A percentile compares a stretch with the other conserved stretches of the same genome.
Conservation (phyloP, 2,113 vertebrate species). For the Bubalus kerabau region DNA sequence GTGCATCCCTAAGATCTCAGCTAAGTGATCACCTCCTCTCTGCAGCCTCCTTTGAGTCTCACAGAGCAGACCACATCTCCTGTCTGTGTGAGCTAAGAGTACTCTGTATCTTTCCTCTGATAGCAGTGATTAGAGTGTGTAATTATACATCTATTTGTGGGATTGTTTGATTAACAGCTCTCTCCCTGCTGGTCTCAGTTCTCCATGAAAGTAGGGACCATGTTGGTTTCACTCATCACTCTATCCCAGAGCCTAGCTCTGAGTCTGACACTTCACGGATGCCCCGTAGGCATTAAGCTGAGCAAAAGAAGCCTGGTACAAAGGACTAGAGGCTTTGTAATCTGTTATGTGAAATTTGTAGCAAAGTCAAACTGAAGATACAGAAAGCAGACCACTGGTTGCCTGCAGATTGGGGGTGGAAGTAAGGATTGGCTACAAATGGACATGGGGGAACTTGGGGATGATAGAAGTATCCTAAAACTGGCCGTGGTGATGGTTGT, state of each 20-base stretch:
- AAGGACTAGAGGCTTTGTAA: neutral
- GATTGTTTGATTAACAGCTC: neutral
- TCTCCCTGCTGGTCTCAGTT: neutral
- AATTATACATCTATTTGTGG: neutral
- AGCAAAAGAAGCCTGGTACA: neutral
- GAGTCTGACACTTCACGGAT: neutral
- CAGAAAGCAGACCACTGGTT: neutral
- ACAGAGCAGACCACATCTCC: neutral
- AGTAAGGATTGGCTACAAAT: neutral
- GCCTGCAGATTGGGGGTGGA: neutral
- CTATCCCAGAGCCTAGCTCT: neutral
- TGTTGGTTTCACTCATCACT: neutral
- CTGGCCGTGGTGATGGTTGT: neutral
- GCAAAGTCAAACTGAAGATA: neutral
- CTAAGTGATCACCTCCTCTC: neutral
- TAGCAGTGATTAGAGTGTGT: neutral
- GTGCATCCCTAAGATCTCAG: neutral
- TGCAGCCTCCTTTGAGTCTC: neutral
- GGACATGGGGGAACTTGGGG: neutral
- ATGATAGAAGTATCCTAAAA: neutral
- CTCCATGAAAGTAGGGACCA: neutral
- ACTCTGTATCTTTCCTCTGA: neutral
- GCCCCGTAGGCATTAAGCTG: neutral
- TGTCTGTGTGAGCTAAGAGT: neutral
- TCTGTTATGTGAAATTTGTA: neutral